Evolutionary conservation across 2,888 invertebrate genomes (phyloP), one percentile per base, ranked within the genome.

Genomic region (Scaptodrosophila latifasciaeformis): DNA sequence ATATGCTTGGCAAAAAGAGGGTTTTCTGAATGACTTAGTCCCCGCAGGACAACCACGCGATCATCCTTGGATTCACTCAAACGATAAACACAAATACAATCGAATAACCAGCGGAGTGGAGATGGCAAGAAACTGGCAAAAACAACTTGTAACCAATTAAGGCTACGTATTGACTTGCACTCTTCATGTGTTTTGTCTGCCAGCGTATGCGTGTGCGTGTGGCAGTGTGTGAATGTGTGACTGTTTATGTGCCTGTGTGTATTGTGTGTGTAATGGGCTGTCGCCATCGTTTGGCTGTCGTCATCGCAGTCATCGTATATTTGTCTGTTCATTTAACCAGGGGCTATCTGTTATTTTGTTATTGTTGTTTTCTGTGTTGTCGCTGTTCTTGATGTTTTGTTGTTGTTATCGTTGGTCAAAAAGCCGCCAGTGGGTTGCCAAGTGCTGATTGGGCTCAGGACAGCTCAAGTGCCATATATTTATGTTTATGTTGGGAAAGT

Each of bases 71-170:
- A n/a, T n/a, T n/a, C n/a, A n/a, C n/a, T n/a, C n/a, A 24, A 24
- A 24, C 24, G 24, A 24, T 24, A 24, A 24, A 24, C 24, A 24
- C 24, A 3, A 3, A 7, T 3, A 24, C 24, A 24, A 24, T 24
- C 24, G 24, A 7, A 24, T 7, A 24, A 7, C 24, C 24, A 24
- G 24, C n/a, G n/a, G n/a, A n/a, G n/a, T n/a, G 24, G 24, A 24
- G 24, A 7, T 7, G 7, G 24, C 24, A 24, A 3, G 7, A 24
- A 3, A 24, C n/a, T n/a, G n/a, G 37, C 21, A 40, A 40, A 59
- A 70, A 61, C 70, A 76, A 70, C 67, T 72, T 76, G 72, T 72
- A 76, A 67, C 77, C 72, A 74, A 74, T 74, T 74, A 76, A 72
- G 72, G 43, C 65, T 58, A 57, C 65, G 21, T 40, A 40, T 40